phyloP scores from a whole-genome alignment of 2,797 vertebrate genomes.

The Peromyscus nudipes region DNA sequence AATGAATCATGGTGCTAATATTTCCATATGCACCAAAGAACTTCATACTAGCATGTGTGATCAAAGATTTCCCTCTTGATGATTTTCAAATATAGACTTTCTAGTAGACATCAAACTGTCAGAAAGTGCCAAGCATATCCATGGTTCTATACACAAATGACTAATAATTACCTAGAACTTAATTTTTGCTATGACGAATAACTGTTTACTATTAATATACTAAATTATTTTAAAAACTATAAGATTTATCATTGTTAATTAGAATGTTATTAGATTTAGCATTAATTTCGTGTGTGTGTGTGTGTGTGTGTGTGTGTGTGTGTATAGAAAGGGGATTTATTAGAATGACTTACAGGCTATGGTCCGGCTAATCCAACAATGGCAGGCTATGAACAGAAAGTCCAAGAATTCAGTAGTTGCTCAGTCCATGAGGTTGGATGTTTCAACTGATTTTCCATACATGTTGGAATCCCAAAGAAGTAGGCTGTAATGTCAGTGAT shows the following conservation, averaged over 20 bases:
- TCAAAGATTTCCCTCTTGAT: neutral
- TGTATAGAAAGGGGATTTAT: neutral
- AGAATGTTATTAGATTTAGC: conserved; percentile 32
- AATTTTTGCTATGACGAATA: conserved; percentile 38
- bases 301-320: neutral
- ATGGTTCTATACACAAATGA: conserved; percentile 3
- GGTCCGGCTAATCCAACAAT: neutral
- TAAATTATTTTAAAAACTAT: conserved; percentile 24
- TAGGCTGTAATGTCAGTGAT: neutral
- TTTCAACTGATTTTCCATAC: neutral
- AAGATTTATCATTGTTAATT: conserved; percentile 47
- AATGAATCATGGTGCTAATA: neutral
- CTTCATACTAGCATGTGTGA: neutral
- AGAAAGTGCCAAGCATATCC: neutral
- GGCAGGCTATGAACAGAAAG: neutral
- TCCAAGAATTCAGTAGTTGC: neutral
- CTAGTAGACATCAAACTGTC: neutral
- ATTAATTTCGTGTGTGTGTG: neutral
- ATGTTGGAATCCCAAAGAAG: neutral
- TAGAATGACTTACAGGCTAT: neutral
- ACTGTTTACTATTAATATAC: neutral
- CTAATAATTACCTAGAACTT: conserved; percentile 21
- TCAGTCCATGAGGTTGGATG: neutral
- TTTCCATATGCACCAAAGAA: neutral
- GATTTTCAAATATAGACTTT: neutral